Percentiles rank a stretch among this genome's conserved stretches.
Evolutionary conservation across 2,888 invertebrate genomes (phyloP).

Genomic region (Prenolepis imparis): DNA sequence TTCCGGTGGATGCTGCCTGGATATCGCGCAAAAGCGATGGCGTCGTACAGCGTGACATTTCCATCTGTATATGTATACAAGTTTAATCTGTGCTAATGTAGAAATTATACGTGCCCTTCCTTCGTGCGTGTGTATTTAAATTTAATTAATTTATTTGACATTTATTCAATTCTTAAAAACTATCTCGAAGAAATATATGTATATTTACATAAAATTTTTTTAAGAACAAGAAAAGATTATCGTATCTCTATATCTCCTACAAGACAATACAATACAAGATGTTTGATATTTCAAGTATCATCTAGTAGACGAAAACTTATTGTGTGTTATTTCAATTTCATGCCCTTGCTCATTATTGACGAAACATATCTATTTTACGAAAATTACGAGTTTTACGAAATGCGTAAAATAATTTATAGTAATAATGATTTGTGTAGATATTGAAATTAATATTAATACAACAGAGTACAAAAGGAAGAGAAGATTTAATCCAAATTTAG

Average conservation of each 20-base stretch:
- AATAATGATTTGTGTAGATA: not conserved
- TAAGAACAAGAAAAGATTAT: not conserved
- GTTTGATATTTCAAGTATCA: not conserved
- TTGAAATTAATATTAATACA: not conserved
- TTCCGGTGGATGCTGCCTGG: conserved; percentile 73
- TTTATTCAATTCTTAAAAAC: not conserved
- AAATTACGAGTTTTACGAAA: not conserved
- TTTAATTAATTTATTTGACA: not conserved
- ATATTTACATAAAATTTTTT: not conserved
- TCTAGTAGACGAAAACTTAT: not conserved
- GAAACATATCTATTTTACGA: not conserved
- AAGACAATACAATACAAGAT: not conserved
- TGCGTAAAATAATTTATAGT: not conserved
- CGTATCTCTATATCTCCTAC: not conserved
- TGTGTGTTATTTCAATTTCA: not conserved
- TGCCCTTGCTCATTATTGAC: not conserved
- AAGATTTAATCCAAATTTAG: not conserved
- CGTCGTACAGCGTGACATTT: conserved; percentile 23
- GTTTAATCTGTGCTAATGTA: not conserved
- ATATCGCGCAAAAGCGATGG: conserved; percentile 66
- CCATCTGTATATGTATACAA: not conserved
- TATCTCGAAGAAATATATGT: not conserved
- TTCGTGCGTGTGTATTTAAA: not conserved
- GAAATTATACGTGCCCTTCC: not conserved
- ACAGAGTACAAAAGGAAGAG: not conserved